Evolutionary conservation across 2,113 vertebrate genomes (phyloP).

Genomic region (Oplegnathus fasciatus): DNA sequence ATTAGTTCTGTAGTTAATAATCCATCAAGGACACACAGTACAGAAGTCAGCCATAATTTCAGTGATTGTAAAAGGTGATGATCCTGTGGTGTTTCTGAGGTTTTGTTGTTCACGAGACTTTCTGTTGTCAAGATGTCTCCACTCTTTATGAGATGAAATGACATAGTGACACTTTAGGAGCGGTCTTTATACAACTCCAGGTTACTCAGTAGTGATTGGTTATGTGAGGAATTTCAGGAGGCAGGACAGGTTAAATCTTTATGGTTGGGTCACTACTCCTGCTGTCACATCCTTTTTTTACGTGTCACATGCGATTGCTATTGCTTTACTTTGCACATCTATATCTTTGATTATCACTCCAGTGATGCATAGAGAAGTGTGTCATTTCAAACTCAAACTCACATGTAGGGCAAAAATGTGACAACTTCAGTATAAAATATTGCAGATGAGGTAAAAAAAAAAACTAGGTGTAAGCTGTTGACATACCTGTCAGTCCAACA

Average conservation of each 20-base stretch:
- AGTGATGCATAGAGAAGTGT: not conserved
- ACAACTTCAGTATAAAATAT: not conserved
- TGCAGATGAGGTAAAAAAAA: not conserved
- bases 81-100: not conserved
- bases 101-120: not conserved
- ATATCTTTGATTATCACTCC: not conserved
- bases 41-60: slow-evolving; percentile 26
- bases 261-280: not conserved
- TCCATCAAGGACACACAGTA: slow-evolving; percentile 73
- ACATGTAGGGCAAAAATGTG: not conserved
- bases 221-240: slow-evolving; percentile 32
- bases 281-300: not conserved
- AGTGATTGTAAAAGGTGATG: slow-evolving; percentile 53
- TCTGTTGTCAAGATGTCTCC: not conserved
- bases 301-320: slow-evolving; percentile 6
- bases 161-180: not conserved
- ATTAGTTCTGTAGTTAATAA: slow-evolving; percentile 82
- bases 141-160: not conserved
- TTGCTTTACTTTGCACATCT: not conserved
- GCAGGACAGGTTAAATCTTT: slow-evolving; percentile 4
- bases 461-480: not conserved
- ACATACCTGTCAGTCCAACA: not conserved
- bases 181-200: not conserved
- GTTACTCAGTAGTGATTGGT: slow-evolving; percentile 40
- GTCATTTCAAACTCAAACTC: not conserved